Evolutionary conservation across 2,113 vertebrate species (phyloP), one percentile per base, ranked within the genome.

Genomic region (Aspidoscelis tigris): DNA sequence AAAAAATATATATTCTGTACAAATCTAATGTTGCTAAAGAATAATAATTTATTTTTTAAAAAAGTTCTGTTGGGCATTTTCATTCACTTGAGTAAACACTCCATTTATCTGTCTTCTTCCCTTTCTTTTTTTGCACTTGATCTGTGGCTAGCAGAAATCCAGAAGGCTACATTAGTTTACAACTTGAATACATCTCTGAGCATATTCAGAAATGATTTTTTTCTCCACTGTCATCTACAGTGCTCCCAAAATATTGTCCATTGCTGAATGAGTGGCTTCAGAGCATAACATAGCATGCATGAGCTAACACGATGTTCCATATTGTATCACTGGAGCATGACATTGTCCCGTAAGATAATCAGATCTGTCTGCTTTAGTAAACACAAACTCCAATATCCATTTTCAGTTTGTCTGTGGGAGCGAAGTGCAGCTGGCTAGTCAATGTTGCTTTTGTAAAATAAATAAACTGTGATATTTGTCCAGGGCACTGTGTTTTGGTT

Each of bases 241-340:
- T 58, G 50, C 68, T 71, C 58, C 80, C 12, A 2, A 82, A 82
- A 74, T 41, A 55, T 47, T n/a, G n/a, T 33, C 20, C 55, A 65
- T 65, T 85, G 70, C 47, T 8, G 47, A 85, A 33, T 7, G 5
- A n/a, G 5, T 18, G 1, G 22, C 43, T 80, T 72, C 70, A 74
- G 26, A 80, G 81, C 81, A 82, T 75, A 71, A 50, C 81, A 75
- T 39, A 26, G 78, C 83, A 74, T 74, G 70, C 78, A 85, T 85
- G 83, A 85, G 83, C 70, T 80, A 80, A 80, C 78, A 53, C n/a
- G 77, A 85, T 79, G 61, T 80, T 80, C 77, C 69, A 65, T 80
- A 85, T 85, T 80, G 83, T 85, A 66, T 55, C 83, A 68, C 68
- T 55, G 58, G 58, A 80, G 69, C 77, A 80, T 85, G 83, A 80